A percentile compares a stretch with the other conserved stretches of the same genome.
phyloP scores from a whole-genome alignment of 2,113 vertebrate genomes.

The Silurus meridionalis region DNA sequence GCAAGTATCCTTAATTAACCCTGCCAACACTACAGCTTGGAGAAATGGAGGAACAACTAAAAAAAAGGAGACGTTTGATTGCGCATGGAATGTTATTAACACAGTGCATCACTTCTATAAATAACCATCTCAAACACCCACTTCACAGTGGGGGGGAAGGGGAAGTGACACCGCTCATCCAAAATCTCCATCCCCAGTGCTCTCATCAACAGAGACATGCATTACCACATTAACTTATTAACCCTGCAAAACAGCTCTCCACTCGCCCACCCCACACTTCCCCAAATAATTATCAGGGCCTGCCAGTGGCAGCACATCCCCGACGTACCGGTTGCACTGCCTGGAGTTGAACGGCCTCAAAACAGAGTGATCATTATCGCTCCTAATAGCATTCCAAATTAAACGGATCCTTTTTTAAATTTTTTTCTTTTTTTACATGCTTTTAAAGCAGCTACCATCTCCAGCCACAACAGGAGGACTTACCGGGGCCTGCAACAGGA shows the following conservation, averaged over 20 bases:
- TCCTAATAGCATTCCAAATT: conserved; percentile 36
- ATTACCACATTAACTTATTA: conserved; percentile 50
- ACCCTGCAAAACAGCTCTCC: conserved; percentile 34
- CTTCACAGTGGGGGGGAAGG: conserved; percentile 27
- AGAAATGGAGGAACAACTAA: not conserved
- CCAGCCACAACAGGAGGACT: conserved; percentile 7
- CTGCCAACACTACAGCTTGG: not conserved
- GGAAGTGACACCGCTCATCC: conserved; percentile 32
- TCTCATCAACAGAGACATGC: conserved; percentile 17
- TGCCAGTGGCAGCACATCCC: conserved; percentile 16
- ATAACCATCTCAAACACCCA: conserved; percentile 26
- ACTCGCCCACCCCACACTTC: conserved; percentile 7
- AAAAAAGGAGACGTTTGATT: conserved; percentile 12
- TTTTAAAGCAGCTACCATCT: not conserved
- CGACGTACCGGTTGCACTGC: conserved; percentile 18
- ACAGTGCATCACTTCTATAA: conserved; percentile 20
- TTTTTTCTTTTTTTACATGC: not conserved
- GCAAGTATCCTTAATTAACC: not conserved
- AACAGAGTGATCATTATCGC: conserved; percentile 45
- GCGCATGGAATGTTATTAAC: conserved; percentile 21
- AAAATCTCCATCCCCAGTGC: conserved; percentile 41
- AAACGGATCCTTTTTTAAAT: conserved; percentile 37
- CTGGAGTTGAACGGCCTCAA: conserved; percentile 21
- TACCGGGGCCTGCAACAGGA: not conserved
- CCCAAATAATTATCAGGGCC: conserved; percentile 44